Evolutionary conservation across 2,888 invertebrate species (phyloP), one percentile per base, ranked within the genome.

Genomic region (Machimus atricapillus): DNA sequence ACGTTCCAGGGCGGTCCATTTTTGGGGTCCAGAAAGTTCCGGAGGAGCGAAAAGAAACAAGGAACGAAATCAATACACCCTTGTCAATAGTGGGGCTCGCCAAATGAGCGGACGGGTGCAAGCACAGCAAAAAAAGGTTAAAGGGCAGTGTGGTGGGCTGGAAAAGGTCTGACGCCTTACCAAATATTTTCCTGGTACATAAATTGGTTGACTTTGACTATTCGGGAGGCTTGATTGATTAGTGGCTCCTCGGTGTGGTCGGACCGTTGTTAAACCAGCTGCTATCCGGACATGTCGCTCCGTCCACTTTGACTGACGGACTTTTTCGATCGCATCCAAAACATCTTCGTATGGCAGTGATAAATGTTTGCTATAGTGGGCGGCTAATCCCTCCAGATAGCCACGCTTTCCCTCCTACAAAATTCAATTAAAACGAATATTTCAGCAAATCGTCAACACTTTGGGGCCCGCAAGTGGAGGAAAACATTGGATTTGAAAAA

Each of bases 101-200:
- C 82, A 37, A 52, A 82, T 82, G 52, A 82, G 19, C 66, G 27
- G 82, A 37, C 58, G 82, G 82, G 27, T n/a, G 37, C 58, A 82
- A 19, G 40, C 34, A 76, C 16, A 74, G 34, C 34, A 40, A 37
- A 40, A 79, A 79, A 79, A 79, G 79, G 79, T 79, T 90, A 89
- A 90, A 90, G 88, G 88, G 82, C 66, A 66, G 34, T 76, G 73
- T 43, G 43, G 52, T 16, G 86, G 86, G 88, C 89, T 89, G 88
- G 90, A 90, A 90, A 90, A 89, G 88, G 88, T 89, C 89, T 89
- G 85, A 86, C 87, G 89, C 93, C 96, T 96, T 94, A 97, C 97
- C 94, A 96, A 97, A 94, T 97, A 97, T 94, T 97, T 97, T 92
- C 97, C 97, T 90, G 97, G 97, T 91, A 96, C 97, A 93, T 97